Base-by-base conservation (phyloP, 1,140 invertebrate genomes). In the Papilio aristodemus region DNA sequence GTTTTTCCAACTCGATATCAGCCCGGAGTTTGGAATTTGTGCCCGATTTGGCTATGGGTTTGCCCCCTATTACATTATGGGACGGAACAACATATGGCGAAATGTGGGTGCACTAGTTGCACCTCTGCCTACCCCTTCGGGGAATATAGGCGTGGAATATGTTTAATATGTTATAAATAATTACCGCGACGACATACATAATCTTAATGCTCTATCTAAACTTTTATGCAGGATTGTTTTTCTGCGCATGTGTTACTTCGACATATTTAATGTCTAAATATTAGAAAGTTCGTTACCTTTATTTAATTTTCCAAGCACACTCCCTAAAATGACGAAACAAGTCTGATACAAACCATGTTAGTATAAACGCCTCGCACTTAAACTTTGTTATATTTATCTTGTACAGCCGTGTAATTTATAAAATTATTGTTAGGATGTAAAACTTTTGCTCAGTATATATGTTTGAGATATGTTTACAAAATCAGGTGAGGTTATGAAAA, bases 381-480 rank as follows among this genome's bases (percentile, higher is more conserved):
- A 46, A 22, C 46, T 54, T 54, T 54, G 19, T 54, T 54, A 11
- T 54, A 54, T 25, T 54, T 54, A 25, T 54, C 19, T 13, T 25
- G 1, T 4, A 11, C 46, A 17, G 9, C 4, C 11, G 9, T 46
- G 17, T 22, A 54, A 54, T 22, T 22, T 54, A 54, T 25, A 22
- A 54, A 54, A 25, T 11, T 11, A 19, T 54, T 54, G 17, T 46
- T 4, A 17, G 8, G 17, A 22, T 11, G 9, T 54, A 54, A 54
- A 54, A 22, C 46, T 54, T 54, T 19, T 13, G 19, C 11, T 25
- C 17, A 8, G 1, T 10, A 8, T 43, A 43, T 43, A 17, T 8
- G 7, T 43, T 43, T 43, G 2, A 43, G 43, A 9, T 19, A 19
- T 46, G 19, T 46, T 19, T 19, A 19, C 3, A 46, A 46, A 50